phyloP scores from a whole-genome alignment of 2,888 invertebrate species.

The Perithous albicinctus region DNA sequence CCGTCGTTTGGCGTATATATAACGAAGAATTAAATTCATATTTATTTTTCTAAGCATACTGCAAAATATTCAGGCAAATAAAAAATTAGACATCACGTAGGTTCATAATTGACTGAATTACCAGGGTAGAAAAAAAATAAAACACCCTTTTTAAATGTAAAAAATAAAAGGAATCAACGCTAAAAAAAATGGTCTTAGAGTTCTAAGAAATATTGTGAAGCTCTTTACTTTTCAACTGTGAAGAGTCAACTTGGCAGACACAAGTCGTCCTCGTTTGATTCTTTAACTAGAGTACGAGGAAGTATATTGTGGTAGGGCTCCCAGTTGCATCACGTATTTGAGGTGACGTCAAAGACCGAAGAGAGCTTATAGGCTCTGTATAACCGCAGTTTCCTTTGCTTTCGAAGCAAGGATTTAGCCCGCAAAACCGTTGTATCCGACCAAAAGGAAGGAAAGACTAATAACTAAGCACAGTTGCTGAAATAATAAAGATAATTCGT shows the following conservation, averaged over 20 bases:
- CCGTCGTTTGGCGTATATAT: too few species aligned
- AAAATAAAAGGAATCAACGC: conserved; percentile 18
- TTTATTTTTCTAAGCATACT: too few species aligned
- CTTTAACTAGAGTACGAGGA: conserved; percentile 62
- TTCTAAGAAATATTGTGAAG: too few species aligned
- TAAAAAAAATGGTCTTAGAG: too few species aligned
- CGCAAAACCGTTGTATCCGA: conserved; percentile 15
- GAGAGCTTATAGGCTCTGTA: neutral
- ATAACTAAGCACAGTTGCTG: neutral
- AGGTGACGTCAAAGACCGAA: conserved; percentile 37
- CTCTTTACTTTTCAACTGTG: conserved; percentile 4
- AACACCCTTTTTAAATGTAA: neutral
- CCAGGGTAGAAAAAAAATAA: too few species aligned
- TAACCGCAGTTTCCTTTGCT: conserved; percentile 42
- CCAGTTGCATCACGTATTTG: conserved; percentile 38
- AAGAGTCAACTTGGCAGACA: conserved; percentile 54
- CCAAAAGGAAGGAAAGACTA: neutral
- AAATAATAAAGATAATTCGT: conserved; percentile 8
- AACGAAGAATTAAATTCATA: too few species aligned
- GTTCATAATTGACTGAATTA: too few species aligned
- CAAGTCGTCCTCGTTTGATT: conserved; percentile 61
- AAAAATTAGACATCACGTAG: too few species aligned
- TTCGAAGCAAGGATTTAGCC: conserved; percentile 22
- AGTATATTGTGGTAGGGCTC: conserved; percentile 38
- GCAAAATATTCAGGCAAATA: too few species aligned